Evolutionary conservation across 2,888 invertebrate species (phyloP).

Genomic region (Apomyelois bistriatella): DNA sequence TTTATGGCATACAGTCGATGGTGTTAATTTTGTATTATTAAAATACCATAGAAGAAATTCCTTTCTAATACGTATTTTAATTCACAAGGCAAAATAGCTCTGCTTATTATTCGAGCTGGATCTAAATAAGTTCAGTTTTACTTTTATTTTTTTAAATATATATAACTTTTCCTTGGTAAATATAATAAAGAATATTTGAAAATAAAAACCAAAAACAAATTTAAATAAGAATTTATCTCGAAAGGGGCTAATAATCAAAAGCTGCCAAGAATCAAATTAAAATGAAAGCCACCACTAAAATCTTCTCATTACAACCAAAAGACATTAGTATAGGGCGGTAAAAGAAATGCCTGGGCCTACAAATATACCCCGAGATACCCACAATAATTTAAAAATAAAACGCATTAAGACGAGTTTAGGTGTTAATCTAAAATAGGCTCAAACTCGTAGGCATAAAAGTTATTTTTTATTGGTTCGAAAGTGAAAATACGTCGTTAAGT

Average conservation of each 20-base stretch:
- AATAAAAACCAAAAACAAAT: conserved; percentile 19
- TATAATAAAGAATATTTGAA: background rate
- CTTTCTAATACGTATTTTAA: conserved; percentile 6
- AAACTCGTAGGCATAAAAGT: conserved; percentile 37
- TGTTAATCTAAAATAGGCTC: conserved; percentile 38
- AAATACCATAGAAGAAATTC: conserved; percentile 9
- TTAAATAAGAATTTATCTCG: conserved; percentile 23
- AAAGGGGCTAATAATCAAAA: conserved; percentile 22
- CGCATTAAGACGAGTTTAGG: conserved; percentile 22
- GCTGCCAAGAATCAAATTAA: conserved; percentile 50
- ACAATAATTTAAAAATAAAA: conserved; percentile 23
- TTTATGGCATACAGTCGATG: conserved; percentile 15
- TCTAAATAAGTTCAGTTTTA: too few species aligned
- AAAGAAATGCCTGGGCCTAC: conserved; percentile 69
- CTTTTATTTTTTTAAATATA: too few species aligned
- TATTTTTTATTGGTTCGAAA: conserved; percentile 36
- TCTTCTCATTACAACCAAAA: conserved; percentile 70
- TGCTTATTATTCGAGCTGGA: too few species aligned
- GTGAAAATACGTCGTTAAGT: conserved; percentile 50
- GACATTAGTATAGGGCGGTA: conserved; percentile 65
- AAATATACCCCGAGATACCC: conserved; percentile 61
- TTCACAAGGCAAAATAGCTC: background rate
- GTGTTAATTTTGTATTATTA: conserved; percentile 14
- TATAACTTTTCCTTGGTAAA: too few species aligned
- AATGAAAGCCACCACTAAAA: conserved; percentile 60